Evolutionary conservation across 2,113 vertebrate species (phyloP), one percentile per base, ranked within the genome.

Genomic region (Strigops habroptila): DNA sequence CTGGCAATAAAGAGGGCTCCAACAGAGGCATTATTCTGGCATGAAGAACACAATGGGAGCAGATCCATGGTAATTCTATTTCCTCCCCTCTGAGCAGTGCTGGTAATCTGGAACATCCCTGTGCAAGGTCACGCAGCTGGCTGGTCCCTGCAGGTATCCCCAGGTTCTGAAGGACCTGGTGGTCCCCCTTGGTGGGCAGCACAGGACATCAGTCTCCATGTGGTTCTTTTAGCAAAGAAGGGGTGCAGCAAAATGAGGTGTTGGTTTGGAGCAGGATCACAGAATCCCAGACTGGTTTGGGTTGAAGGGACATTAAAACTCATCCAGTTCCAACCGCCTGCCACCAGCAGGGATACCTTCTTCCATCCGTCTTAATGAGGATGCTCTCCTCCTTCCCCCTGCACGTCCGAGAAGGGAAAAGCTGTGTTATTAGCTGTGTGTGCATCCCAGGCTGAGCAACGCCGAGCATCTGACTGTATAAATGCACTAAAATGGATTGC

Each of bases 201-300:
- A 28, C 1, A 0, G 33, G 35, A 3, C 46, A 1, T 12, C 1
- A 5, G 4, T 27, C n/a, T 31, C 84, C 49, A 11, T 1, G 2
- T 2, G 18, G 52, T 41, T 57, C 71, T 48, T 2, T 5, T 16
- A 39, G 12, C 1, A 4, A 49, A 3, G 9, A 3, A 4, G 11
- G 18, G 9, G 13, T 21, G 35, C 31, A 39, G 62, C 44, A 12
- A 19, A 37, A 25, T 1, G n/a, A 9, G 30, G 31, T 2, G 1
- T 44, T 0, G 0, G 76, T 19, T 25, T 52, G 64, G 69, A 46
- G 37, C 14, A 10, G 39, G 35, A 6, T 59, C 57, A 59, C 57
- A n/a, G 21, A 35, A 59, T 59, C 22, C 57, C 57, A 35, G 33
- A 22, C 57, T 35, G 57, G 33, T 35, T 35, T 35, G 22, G 9